phyloP scores from a whole-genome alignment of 1,140 invertebrate species.

The Drosophila athabasca region DNA sequence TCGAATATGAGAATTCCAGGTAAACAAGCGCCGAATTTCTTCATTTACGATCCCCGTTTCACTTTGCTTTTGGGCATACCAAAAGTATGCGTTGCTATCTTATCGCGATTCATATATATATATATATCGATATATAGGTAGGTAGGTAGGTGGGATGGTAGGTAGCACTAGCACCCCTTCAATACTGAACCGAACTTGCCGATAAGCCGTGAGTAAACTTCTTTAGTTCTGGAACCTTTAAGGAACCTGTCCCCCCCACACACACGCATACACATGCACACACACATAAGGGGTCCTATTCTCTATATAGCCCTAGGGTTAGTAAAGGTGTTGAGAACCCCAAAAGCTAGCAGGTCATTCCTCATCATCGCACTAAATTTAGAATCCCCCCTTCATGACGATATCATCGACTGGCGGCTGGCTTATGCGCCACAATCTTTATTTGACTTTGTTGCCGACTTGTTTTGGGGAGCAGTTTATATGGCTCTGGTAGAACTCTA shows the following conservation, averaged over 20 bases:
- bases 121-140: conserved; percentile 31
- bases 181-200: conserved; percentile 1
- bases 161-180: conserved; percentile 4
- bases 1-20: conserved; percentile 37
- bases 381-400: background rate
- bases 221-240: background rate
- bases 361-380: conserved; percentile 10
- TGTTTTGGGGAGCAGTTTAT: conserved; percentile 5
- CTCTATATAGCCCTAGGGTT: no score
- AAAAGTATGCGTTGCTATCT: conserved; percentile 62
- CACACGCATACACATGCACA: background rate
- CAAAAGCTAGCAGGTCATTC: background rate
- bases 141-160: background rate
- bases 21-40: conserved; percentile 38
- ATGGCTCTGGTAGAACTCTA: background rate
- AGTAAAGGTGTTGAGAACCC: background rate
- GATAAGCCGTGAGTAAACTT: conserved; percentile 39
- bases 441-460: conserved; percentile 7
- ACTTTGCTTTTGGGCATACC: conserved; percentile 29
- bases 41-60: conserved; percentile 42
- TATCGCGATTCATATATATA: conserved; percentile 57
- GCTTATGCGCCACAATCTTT: conserved; percentile 10
- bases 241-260: conserved; percentile 19
- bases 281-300: background rate
- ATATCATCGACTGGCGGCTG: no score